Base-by-base conservation (phyloP, 2,888 invertebrate genomes). In the Exocentrus adspersus region DNA sequence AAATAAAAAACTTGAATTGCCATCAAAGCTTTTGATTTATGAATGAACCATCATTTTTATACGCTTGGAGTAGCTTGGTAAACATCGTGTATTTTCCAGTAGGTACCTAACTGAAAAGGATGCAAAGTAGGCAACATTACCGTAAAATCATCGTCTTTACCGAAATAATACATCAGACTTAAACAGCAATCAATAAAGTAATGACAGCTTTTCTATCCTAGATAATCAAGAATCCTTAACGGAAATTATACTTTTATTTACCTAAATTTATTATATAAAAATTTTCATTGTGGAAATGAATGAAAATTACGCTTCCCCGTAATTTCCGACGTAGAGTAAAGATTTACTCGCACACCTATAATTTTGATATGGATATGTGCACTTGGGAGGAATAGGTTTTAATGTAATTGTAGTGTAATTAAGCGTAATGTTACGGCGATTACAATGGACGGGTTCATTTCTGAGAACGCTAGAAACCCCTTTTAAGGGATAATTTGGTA, bases 301-400 rank as follows among this genome's bases (percentile, higher is more conserved):
- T 30, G 28, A 52, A 37, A 32, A 52, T 52, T 52, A 32, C 20
- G 37, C 37, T n/a, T 5, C 1, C 24, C 20, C 12, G 14, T 52
- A 52, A 21, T 41, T 52, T 12, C 37, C 17, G 20, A 52, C 41
- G 6, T 53, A 32, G 61, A 64, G 65, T 65, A 62, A 62, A 65
- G 64, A 59, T 46, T 16, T 50, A 48, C 42, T 61, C 65, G 70
- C 62, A 65, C 64, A 70, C 60, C 60, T 50, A 24, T 70, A 64
- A 70, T 70, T 70, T 70, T 51, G 58, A 64, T 59, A 65, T 62
- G 53, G 45, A n/a, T 61, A 60, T 62, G 62, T 64, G 46, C 54
- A 12, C n/a, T n/a, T n/a, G n/a, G n/a, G n/a, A n/a, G n/a, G n/a
- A n/a, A n/a, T n/a, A n/a, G n/a, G n/a, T 7, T 24, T 24, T 24